These are phyloP conservation scores for Sapajus apella DNA, from an alignment of 2,113 vertebrate species.

Conservation along the genomic window DNA sequence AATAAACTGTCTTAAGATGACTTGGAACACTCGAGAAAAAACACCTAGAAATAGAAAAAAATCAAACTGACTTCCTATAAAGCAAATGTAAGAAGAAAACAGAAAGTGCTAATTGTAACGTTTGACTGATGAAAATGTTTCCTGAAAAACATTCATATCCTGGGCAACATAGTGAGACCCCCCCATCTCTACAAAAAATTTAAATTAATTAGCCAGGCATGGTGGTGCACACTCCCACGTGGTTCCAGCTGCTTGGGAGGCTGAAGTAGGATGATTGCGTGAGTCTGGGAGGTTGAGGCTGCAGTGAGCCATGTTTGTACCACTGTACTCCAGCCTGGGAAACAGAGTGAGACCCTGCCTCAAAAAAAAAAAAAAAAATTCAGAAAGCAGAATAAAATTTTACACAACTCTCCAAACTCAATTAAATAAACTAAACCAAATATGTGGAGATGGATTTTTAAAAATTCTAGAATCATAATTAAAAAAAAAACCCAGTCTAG, in stretches of 20 bases:
- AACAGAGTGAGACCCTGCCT: too few relatives aligned
- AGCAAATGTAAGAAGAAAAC: conserved; percentile 20
- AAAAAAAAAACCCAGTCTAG: background rate
- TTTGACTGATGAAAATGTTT: conserved; percentile 4
- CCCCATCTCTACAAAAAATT: too few relatives aligned
- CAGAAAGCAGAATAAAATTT: conserved; percentile 5
- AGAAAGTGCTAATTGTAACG: background rate
- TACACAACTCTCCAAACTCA: background rate
- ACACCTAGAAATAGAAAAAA: background rate
- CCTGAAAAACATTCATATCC: background rate
- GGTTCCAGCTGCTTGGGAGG: too few relatives aligned
- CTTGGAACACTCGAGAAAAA: background rate
- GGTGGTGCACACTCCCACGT: too few relatives aligned
- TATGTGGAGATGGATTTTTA: background rate
- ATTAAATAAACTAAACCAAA: background rate
- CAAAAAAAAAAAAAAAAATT: background rate
- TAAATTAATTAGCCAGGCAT: too few relatives aligned
- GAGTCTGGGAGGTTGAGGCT: too few relatives aligned
- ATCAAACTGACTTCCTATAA: background rate
- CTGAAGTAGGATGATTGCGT: too few relatives aligned
- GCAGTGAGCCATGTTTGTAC: too few relatives aligned
- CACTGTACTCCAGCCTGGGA: background rate
- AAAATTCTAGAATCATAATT: background rate
- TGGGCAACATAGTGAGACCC: too few relatives aligned
- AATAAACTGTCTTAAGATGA: background rate